Evolutionary conservation across 2,797 vertebrate genomes (phyloP), one percentile per base, ranked within the genome.

Genomic region (Myripristis murdjan): DNA sequence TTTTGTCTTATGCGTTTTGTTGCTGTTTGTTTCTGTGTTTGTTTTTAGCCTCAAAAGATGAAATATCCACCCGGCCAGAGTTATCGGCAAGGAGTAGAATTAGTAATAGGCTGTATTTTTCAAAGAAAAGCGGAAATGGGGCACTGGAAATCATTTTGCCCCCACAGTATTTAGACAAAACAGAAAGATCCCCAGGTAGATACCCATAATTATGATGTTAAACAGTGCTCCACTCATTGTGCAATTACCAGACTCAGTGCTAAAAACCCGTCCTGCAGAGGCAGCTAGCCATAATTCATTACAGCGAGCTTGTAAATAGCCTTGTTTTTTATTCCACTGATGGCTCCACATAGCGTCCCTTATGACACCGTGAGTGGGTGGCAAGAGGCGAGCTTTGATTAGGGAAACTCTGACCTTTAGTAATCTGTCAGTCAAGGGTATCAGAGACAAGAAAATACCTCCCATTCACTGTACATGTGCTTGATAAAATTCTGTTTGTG

Each of bases 121-220:
- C 6, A 70, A 74, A 73, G 70, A 72, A 64, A 77, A 79, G 72
- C 62, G 39, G 68, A 70, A 78, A 64, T 67, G 35, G 24, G 57
- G 41, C 33, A 51, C 37, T 62, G 22, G 44, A 70, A 72, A 58
- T 68, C 48, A 73, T 67, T 64, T 12, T 47, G 1, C 44, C 57
- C 20, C 52, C 4, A 20, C 10, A 31, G 62, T 56, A 51, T 37
- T 82, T 26, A 43, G 70, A 64, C 60, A 86, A 75, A 80, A 80
- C 67, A 62, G 63, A 69, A 82, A 75, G 26, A 85, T 83, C 77
- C 63, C 68, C 67, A 81, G 78, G 80, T 85, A 88, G 39, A 22
- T 43, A 47, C 4, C 62, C 20, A 64, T 89, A 81, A 90, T 92
- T 84, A 77, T 75, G 68, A 88, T 88, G 65, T 87, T 86, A 84